Base-by-base conservation (phyloP, 2,113 vertebrate species). In the Poeciliopsis prolifica region DNA sequence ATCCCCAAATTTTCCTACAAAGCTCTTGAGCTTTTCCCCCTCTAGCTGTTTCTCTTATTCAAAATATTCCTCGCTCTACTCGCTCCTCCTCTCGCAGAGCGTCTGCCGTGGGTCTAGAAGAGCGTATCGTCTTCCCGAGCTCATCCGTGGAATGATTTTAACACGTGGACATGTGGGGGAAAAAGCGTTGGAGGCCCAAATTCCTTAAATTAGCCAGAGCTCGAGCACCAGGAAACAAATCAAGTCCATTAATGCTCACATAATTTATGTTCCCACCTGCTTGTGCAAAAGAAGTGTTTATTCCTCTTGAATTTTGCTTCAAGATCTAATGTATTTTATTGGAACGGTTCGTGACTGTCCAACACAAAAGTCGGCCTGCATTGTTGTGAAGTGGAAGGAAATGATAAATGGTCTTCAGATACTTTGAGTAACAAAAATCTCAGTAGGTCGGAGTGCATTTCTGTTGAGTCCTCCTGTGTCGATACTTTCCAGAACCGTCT, bases 91-190 rank as follows among this genome's bases (percentile, higher is more conserved):
- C 40, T 42, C 42, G 40, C 33, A 73, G 61, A 62, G 63, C 28
- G 29, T 71, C 80, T 71, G 74, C 79, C 73, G 70, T 78, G 79
- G 85, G 51, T 91, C 86, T 82, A 87, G 86, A 92, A 85, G 86
- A 84, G 74, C 63, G 14, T 8, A 62, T 37, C 30, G 40, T n/a
- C 68, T 63, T 70, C 65, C 67, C 24, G 31, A 26, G 4, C 64
- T 70, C 54, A 14, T 61, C 64, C 35, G 40, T 54, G 26, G 40
- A 68, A 70, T 65, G n/a, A 77, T 62, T 64, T 29, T 40, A 40
- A 70, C 77, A 80, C 48, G 29, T 40, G 42, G 3, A 51, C 74
- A 31, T 68, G 65, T 72, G 42, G 24, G 68, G 29, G 29, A 29
- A 42, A 5, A 69, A 42, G 1, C 8, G 5, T 61, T 62, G 60